These are phyloP conservation scores for Crenichthys baileyi DNA, from an alignment of 2,797 vertebrate species.

Conservation along the genomic window DNA sequence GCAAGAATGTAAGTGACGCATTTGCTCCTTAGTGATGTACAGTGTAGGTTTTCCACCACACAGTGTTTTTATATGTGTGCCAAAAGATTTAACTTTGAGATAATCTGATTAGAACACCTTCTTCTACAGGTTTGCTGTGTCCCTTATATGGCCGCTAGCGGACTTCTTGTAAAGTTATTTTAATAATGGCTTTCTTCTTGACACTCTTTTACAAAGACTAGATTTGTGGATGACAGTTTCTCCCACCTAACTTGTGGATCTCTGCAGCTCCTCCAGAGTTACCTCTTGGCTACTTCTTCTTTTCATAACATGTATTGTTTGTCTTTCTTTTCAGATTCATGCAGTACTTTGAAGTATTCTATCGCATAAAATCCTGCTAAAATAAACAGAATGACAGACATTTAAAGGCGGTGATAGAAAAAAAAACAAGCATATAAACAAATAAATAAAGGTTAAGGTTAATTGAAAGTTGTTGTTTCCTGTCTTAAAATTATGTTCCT, in stretches of 20 bases:
- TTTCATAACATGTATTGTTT: too few relatives aligned
- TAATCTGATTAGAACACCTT: not conserved
- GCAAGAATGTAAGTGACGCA: not conserved
- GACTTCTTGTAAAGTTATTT: not conserved
- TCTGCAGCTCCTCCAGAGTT: not conserved
- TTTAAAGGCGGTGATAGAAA: not conserved
- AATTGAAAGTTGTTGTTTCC: not conserved
- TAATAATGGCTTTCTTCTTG: not conserved
- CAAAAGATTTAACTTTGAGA: not conserved
- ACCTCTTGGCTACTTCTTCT: not conserved
- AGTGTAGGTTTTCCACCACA: too few relatives aligned
- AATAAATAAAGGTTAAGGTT: not conserved
- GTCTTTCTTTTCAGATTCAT: too few relatives aligned
- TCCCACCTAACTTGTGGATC: not conserved
- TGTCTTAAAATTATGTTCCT: not conserved
- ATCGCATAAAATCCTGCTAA: too few relatives aligned
- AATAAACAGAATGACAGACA: not conserved
- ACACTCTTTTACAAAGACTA: not conserved
- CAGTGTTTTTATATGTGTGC: too few relatives aligned
- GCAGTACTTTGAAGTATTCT: too few relatives aligned
- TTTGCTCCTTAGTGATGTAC: too few relatives aligned
- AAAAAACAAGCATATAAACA: not conserved
- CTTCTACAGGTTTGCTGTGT: not conserved
- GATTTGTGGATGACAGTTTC: not conserved
- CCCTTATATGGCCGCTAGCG: not conserved